These are phyloP conservation scores for Sphinx pinastri DNA, from an alignment of 2,888 invertebrate species.

Conservation along the genomic window DNA sequence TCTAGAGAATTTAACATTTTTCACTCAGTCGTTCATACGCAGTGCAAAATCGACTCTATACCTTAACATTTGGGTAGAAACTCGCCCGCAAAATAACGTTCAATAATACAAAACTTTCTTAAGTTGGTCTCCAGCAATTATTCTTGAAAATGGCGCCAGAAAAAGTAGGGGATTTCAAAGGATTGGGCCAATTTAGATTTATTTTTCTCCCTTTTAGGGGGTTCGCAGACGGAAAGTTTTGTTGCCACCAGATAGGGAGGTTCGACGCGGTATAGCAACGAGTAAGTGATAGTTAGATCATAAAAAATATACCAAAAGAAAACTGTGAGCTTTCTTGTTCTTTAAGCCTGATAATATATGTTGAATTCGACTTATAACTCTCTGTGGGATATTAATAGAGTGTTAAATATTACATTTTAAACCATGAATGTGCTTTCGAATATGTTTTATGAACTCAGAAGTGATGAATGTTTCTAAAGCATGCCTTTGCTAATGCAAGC, in stretches of 20 bases:
- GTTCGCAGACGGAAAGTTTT: constrained; percentile 64
- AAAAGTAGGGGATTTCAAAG: constrained; percentile 80
- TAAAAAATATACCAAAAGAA: too few species aligned
- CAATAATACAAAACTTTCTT: constrained; percentile 55
- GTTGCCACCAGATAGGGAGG: constrained; percentile 61
- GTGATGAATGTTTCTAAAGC: too few species aligned
- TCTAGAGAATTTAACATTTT: constrained; percentile 62
- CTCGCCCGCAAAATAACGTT: constrained; percentile 34
- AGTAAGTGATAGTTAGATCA: constrained; percentile 41
- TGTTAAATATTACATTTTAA: too few species aligned
- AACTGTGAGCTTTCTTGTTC: too few species aligned
- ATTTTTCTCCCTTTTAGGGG: constrained; percentile 76
- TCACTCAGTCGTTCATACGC: constrained; percentile 37
- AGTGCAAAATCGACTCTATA: constrained; percentile 32
- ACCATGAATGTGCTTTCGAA: too few species aligned
- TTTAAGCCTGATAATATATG: too few species aligned
- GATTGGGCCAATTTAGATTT: constrained; percentile 82
- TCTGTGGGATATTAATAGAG: too few species aligned
- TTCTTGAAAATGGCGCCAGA: constrained; percentile 78
- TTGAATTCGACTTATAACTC: too few species aligned
- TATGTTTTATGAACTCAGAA: too few species aligned
- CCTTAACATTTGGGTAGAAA: constrained; percentile 34
- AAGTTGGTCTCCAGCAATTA: constrained; percentile 72
- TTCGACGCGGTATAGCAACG: constrained; percentile 36
- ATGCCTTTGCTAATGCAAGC: too few species aligned